Base-by-base conservation (phyloP, 2,888 invertebrate species). In the Drosophila testacea region DNA sequence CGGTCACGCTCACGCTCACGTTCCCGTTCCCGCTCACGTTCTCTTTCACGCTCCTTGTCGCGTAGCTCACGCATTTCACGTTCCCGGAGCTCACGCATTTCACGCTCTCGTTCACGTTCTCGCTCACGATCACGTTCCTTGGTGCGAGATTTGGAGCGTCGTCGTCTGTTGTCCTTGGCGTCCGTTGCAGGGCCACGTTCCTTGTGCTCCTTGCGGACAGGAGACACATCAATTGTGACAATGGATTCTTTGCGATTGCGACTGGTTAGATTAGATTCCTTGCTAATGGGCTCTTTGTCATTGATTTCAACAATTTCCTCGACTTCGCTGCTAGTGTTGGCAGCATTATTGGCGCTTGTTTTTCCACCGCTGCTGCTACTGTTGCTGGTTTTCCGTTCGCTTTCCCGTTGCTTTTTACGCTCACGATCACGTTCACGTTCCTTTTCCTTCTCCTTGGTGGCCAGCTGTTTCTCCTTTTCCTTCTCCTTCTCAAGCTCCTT, bases 401-500 rank as follows among this genome's bases (percentile, higher is more conserved):
- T 62, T 11, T 90, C 94, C 90, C 76, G 94, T 93, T 92, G 77
- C 42, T 73, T 69, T 6, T 93, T 90, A 0, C 83, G 88, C 13
- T 81, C 93, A 80, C 79, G 79, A 4, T 82, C 83, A 0, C 79
- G 83, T 41, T 90, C 94, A 90, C 77, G 93, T 93, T 92, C 93
- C 94, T 91, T 94, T 93, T 91, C 89, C 62, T 89, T 90, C 41
- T 93, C 92, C 77, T 92, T 93, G 64, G 70, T 89, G n/a, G 84
- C 82, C 48, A 84, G 73, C 54, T 89, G 83, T 47, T 90, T 90
- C 65, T 92, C 90, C 73, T 92, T 91, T 63, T 91, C 91, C 66
- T 91, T 91, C 70, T 93, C 93, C 73, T 94, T 94, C 61, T 94
- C 94, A 6, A 94, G 93, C 73, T 94, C 92, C 60, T 93, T 93